Percentiles rank a stretch among this genome's conserved stretches.
Evolutionary conservation across 2,797 vertebrate genomes (phyloP).

Genomic region (Trichosurus vulpecula): DNA sequence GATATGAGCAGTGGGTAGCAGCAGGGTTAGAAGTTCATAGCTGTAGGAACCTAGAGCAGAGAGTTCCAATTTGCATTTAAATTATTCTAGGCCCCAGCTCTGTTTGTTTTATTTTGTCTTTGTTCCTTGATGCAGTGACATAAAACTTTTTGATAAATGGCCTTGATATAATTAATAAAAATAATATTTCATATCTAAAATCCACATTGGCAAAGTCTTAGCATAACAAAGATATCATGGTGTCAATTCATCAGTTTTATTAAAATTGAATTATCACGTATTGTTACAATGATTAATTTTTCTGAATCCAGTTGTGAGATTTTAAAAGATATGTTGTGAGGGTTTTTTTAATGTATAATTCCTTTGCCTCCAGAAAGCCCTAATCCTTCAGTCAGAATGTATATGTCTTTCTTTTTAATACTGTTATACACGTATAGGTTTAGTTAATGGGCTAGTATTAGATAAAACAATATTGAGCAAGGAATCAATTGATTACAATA

Average conservation of each 20-base stretch:
- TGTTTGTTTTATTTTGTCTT: conserved; percentile 44
- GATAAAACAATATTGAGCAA: background rate
- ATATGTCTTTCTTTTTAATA: background rate
- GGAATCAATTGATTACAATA: background rate
- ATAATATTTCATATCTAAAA: conserved; percentile 50
- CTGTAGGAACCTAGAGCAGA: conserved; percentile 5
- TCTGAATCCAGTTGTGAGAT: conserved; percentile 55
- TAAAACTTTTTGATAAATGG: conserved; percentile 45
- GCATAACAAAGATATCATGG: background rate
- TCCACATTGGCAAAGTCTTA: conserved; percentile 48
- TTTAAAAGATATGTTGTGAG: background rate
- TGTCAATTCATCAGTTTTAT: conserved; percentile 24
- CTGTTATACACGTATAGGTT: background rate
- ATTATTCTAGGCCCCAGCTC: conserved; percentile 50
- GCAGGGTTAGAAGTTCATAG: conserved; percentile 61
- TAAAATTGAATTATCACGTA: conserved; percentile 50
- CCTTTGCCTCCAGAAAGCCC: background rate
- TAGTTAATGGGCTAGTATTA: background rate
- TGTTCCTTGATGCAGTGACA: conserved; percentile 43
- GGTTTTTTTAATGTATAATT: background rate
- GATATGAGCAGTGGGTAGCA: background rate
- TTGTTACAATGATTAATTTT: background rate
- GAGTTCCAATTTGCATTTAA: conserved; percentile 49
- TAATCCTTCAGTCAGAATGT: background rate
- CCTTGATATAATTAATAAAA: conserved; percentile 53